Evolutionary conservation across 2,113 vertebrate genomes (phyloP).

Genomic region (Gymnarchus niloticus): DNA sequence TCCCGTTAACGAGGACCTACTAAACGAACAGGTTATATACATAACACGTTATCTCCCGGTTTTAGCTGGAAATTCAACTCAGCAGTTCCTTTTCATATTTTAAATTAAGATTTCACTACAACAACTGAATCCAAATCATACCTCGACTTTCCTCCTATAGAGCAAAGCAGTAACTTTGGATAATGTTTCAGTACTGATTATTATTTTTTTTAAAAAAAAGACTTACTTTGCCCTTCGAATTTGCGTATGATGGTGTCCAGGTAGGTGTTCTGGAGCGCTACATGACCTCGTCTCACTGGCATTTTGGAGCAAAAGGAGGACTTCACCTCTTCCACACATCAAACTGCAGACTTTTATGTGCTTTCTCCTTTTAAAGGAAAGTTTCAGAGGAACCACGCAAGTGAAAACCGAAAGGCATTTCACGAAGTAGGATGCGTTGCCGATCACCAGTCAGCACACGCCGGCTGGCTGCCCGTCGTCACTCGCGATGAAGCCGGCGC

Average conservation of each 20-base stretch:
- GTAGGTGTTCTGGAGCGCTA: slow-evolving; percentile 92
- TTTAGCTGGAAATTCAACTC: no score
- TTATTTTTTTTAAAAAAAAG: background rate
- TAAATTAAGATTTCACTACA: no score
- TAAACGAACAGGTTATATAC: background rate
- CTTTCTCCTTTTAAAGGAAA: background rate
- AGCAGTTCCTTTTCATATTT: no score
- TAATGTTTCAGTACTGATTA: background rate
- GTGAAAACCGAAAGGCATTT: background rate
- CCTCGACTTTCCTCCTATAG: background rate
- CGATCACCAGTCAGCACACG: background rate
- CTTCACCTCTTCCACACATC: slow-evolving; percentile 40
- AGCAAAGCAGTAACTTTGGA: background rate
- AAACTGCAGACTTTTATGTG: slow-evolving; percentile 25
- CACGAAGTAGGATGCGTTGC: no score
- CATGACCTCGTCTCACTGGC: slow-evolving; percentile 89
- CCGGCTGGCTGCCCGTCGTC: background rate
- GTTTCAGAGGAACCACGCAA: background rate
- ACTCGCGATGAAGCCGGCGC: background rate
- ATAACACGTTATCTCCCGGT: no score
- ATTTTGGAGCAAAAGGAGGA: slow-evolving; percentile 56
- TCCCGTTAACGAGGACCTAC: background rate
- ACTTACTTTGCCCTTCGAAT: slow-evolving; percentile 95
- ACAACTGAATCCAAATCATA: no score
- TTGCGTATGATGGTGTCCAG: slow-evolving; percentile 96